These are phyloP conservation scores for Phrynosoma blainvillii DNA, from an alignment of 2,113 vertebrate species.

Conservation along the genomic window DNA sequence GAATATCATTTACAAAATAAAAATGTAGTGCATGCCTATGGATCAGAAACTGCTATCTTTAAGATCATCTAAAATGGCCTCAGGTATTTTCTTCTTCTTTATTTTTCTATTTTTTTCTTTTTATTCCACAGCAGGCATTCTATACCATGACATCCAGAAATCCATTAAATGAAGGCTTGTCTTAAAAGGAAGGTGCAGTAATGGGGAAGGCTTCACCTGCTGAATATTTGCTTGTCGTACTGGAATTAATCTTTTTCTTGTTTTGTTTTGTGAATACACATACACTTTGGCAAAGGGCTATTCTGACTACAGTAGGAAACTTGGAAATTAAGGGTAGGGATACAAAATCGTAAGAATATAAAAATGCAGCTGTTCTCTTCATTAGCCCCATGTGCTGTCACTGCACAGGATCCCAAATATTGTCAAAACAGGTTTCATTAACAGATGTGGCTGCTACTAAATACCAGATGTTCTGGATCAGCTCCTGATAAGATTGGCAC, in stretches of 20 bases:
- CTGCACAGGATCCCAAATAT: background rate
- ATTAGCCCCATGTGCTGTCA: background rate
- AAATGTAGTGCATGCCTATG: background rate
- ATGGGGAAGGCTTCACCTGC: background rate
- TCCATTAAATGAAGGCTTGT: background rate
- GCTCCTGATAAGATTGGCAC: background rate
- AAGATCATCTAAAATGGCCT: background rate
- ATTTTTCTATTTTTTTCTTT: background rate
- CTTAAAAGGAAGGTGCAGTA: background rate
- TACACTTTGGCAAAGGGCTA: background rate
- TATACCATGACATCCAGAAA: background rate
- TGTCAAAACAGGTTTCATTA: background rate
- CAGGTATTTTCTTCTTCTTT: background rate
- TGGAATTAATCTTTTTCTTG: too few species aligned
- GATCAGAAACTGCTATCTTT: background rate
- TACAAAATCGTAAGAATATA: too few species aligned
- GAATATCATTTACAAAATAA: conserved; percentile 25
- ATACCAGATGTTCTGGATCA: background rate
- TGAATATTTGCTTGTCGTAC: background rate
- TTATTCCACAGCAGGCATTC: too few species aligned
- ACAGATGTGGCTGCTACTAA: background rate
- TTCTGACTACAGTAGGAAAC: background rate
- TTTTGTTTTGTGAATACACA: too few species aligned
- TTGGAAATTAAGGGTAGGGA: background rate
- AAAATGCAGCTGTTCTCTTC: background rate